Evolutionary conservation across 1,140 invertebrate genomes (phyloP).

Genomic region (Matsumurasca onukii): DNA sequence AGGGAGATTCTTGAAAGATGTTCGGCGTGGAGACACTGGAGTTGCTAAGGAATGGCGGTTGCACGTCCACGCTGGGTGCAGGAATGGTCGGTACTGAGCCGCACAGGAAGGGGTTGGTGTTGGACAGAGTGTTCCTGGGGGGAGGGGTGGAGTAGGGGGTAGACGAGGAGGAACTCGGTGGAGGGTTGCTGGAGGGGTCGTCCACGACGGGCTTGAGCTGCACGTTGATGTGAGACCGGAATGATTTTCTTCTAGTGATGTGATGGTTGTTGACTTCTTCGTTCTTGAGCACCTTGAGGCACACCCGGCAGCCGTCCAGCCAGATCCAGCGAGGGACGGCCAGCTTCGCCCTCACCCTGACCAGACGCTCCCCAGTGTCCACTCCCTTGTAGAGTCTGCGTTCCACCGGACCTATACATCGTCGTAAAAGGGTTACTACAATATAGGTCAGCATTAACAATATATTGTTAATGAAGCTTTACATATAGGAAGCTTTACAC

Average conservation of each 20-base stretch:
- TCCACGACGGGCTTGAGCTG: slow-evolving; percentile 31
- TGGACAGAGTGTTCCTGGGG: background rate
- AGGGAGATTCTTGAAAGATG: slow-evolving; percentile 13
- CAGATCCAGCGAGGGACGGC: slow-evolving; percentile 34
- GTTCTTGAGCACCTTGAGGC: slow-evolving; percentile 34
- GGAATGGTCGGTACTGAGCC: background rate
- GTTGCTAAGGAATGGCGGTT: background rate
- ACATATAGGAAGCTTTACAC: too few relatives aligned
- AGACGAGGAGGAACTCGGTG: background rate
- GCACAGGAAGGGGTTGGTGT: slow-evolving; percentile 12
- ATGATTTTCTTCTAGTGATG: slow-evolving; percentile 38
- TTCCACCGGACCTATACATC: slow-evolving; percentile 46
- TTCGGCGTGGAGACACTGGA: slow-evolving; percentile 2
- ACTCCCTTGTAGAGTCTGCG: slow-evolving; percentile 49
- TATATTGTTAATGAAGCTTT: background rate
- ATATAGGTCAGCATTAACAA: slow-evolving; percentile 6
- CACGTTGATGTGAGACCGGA: slow-evolving; percentile 41
- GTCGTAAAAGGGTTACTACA: too few relatives aligned
- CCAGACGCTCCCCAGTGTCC: slow-evolving; percentile 50
- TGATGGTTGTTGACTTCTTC: slow-evolving; percentile 32
- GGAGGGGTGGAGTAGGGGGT: background rate
- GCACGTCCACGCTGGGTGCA: background rate
- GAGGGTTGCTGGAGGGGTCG: slow-evolving; percentile 23
- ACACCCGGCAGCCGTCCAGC: slow-evolving; percentile 35
- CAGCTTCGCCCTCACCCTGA: slow-evolving; percentile 42